Conservation (phyloP, 2,888 invertebrate species). For the Glaucopsyche alexis region DNA sequence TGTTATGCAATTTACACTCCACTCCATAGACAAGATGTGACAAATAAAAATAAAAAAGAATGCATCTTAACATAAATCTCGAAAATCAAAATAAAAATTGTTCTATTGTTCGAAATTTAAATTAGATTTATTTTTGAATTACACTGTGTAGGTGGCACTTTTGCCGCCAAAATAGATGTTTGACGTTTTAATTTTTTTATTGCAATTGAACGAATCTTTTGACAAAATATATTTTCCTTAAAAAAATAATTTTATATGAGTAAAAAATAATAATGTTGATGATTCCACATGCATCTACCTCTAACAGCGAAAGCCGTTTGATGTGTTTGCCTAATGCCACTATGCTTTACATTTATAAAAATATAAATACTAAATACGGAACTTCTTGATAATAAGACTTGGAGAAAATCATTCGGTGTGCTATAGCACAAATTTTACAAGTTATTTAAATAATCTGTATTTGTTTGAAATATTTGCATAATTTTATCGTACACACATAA, state of each 20-base stretch:
- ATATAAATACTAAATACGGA: constrained; percentile 14
- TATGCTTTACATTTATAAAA: constrained; percentile 13
- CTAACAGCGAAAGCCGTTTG: constrained; percentile 66
- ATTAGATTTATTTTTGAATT: not conserved
- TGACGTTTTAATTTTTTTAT: not conserved
- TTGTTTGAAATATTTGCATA: not conserved
- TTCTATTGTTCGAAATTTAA: not conserved
- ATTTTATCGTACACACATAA: constrained; percentile 9
- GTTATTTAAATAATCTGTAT: not conserved
- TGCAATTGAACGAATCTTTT: too few relatives aligned
- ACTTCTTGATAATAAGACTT: not conserved
- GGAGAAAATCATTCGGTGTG: not conserved
- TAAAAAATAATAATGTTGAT: constrained; percentile 37
- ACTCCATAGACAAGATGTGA: constrained; percentile 41
- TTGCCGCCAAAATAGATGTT: not conserved
- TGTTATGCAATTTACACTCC: constrained; percentile 79
- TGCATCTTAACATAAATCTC: not conserved
- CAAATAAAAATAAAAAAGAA: not conserved
- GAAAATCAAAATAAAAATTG: not conserved
- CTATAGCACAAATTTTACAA: not conserved
- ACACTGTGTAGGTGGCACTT: not conserved
- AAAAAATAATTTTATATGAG: constrained; percentile 6
- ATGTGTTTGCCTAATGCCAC: constrained; percentile 13
- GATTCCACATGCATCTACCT: constrained; percentile 62
- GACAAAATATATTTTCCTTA: not conserved